phyloP scores from a whole-genome alignment of 1,140 invertebrate species.

The Lepidurus arcticus region DNA sequence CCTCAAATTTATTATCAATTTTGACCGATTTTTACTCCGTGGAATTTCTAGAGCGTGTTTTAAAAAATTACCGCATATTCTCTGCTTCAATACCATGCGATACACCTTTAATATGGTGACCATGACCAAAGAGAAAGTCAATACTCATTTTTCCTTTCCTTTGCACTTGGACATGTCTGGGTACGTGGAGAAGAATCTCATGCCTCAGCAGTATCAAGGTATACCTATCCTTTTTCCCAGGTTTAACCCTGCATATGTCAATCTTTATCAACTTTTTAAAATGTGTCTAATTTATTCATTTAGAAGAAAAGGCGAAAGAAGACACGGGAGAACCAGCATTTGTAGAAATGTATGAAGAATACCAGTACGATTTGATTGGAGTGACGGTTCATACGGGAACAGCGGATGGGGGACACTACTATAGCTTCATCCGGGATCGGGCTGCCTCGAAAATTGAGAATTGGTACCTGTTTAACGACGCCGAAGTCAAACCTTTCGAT shows the following conservation, averaged over 20 bases:
- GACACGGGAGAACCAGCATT: conserved; percentile 49
- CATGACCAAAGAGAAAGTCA: conserved; percentile 95
- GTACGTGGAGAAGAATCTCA: conserved; percentile 88
- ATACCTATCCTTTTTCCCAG: neutral
- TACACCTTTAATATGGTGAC: conserved; percentile 97
- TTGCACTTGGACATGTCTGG: conserved; percentile 86
- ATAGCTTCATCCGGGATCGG: conserved; percentile 84
- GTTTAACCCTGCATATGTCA: neutral
- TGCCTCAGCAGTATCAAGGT: conserved; percentile 76
- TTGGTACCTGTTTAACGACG: conserved; percentile 93
- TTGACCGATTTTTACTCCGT: conserved; percentile 31
- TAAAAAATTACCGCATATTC: conserved; percentile 83
- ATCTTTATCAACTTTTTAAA: neutral
- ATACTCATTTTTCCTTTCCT: conserved; percentile 96
- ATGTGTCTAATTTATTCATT: neutral
- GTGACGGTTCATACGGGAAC: conserved; percentile 95
- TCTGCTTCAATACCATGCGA: conserved; percentile 97
- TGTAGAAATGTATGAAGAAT: conserved; percentile 47
- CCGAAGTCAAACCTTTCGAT: conserved; percentile 93
- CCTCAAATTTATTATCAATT: conserved; percentile 19
- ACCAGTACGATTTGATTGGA: conserved; percentile 86
- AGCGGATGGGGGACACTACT: conserved; percentile 93
- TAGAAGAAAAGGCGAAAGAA: conserved; percentile 41
- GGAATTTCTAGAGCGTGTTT: conserved; percentile 72
- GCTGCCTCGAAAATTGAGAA: conserved; percentile 68